Percentiles rank a stretch among this genome's conserved stretches.
Evolutionary conservation across 2,797 vertebrate genomes (phyloP).

Genomic region (Parauchenoglanis punctatus): DNA sequence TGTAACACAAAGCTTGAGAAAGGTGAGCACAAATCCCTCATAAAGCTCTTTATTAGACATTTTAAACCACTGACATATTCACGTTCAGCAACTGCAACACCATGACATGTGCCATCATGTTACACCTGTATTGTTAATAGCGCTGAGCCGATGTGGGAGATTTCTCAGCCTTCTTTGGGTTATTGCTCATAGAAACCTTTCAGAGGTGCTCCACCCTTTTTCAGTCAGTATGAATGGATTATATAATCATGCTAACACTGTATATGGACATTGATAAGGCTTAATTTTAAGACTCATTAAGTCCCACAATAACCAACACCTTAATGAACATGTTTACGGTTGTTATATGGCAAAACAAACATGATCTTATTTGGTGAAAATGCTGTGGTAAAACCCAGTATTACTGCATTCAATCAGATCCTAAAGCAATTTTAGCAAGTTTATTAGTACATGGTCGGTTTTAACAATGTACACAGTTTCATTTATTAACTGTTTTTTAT

Average conservation of each 20-base stretch:
- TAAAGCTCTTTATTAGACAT: slow-evolving; percentile 12
- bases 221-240: neutral
- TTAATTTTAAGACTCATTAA: neutral
- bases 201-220: neutral
- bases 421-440: neutral
- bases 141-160: neutral
- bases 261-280: neutral
- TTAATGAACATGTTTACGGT: neutral
- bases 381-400: neutral
- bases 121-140: neutral
- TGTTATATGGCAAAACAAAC: neutral
- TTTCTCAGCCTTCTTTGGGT: neutral
- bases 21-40: neutral
- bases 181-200: neutral
- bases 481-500: neutral
- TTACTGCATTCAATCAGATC: neutral
- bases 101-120: slow-evolving; percentile 9
- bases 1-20: neutral
- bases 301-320: neutral
- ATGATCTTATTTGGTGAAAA: neutral
- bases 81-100: neutral
- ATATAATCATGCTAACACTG: neutral
- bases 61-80: neutral
- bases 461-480: neutral
- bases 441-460: neutral